Evolutionary conservation across 1,140 invertebrate genomes (phyloP).

Genomic region (Cryptotermes secundus): DNA sequence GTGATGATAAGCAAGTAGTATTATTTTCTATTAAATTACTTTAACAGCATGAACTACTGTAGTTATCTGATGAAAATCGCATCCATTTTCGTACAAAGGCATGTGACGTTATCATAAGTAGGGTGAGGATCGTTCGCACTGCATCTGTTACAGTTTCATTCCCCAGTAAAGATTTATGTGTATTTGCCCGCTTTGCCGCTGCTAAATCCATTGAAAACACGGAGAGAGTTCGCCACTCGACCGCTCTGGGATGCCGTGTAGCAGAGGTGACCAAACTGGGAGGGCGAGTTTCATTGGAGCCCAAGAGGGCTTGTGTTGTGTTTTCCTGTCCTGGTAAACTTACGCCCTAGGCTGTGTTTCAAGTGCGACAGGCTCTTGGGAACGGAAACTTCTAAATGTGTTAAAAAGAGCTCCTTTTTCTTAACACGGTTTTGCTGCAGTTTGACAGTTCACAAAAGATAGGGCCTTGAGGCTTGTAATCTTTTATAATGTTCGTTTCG

Average conservation of each 20-base stretch:
- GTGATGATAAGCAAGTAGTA: not conserved
- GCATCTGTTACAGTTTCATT: not conserved
- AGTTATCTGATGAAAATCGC: constrained; percentile 1
- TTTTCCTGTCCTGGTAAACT: too few species aligned
- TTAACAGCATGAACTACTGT: not conserved
- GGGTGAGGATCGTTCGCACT: not conserved
- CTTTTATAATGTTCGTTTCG: too few species aligned
- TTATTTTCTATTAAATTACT: not conserved
- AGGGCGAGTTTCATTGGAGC: too few species aligned
- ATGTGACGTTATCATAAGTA: not conserved
- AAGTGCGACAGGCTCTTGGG: not conserved
- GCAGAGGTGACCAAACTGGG: too few species aligned
- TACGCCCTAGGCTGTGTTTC: not conserved
- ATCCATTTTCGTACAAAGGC: not conserved
- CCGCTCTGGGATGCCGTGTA: too few species aligned
- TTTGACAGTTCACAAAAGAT: not conserved
- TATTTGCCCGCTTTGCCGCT: too few species aligned
- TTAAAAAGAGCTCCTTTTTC: not conserved
- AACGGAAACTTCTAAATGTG: not conserved
- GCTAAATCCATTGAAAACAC: too few species aligned
- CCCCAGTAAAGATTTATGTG: not conserved
- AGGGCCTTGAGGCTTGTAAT: not conserved
- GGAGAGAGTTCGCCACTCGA: too few species aligned
- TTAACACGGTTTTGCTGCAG: not conserved
- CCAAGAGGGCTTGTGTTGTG: too few species aligned